phyloP scores from a whole-genome alignment of 2,113 vertebrate genomes.

The Micronycteris hirsuta region DNA sequence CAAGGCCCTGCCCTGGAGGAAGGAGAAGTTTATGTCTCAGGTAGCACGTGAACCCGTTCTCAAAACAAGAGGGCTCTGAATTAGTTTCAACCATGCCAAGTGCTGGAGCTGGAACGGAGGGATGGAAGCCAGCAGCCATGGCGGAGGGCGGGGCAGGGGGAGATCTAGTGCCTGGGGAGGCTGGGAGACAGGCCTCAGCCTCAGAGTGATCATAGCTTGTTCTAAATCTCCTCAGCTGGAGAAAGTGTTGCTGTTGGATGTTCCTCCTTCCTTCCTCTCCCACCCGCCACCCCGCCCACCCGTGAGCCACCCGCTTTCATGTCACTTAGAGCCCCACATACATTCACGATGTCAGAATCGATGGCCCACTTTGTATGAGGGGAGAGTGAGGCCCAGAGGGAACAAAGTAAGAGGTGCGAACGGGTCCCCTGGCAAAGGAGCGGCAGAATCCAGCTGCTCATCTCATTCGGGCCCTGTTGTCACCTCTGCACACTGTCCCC shows the following conservation, averaged over 20 bases:
- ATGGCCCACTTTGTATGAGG: neutral
- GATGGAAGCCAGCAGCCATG: neutral
- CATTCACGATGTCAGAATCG: neutral
- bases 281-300: neutral
- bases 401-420: neutral
- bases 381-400: neutral
- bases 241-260: neutral
- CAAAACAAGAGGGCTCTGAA: neutral
- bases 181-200: rapidly evolving
- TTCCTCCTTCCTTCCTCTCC: neutral
- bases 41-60: neutral
- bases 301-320: no score
- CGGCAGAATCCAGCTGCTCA: neutral
- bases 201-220: neutral
- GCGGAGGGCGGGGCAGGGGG: no score
- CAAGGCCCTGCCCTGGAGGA: neutral
- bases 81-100: neutral
- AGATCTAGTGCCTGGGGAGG: neutral
- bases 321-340: neutral
- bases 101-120: neutral
- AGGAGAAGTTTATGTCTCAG: neutral
- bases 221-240: neutral
- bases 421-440: neutral
- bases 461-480: neutral
- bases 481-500: neutral